These are phyloP conservation scores for Antheraea mylitta DNA, from an alignment of 1,140 invertebrate genomes.

Conservation along the genomic window DNA sequence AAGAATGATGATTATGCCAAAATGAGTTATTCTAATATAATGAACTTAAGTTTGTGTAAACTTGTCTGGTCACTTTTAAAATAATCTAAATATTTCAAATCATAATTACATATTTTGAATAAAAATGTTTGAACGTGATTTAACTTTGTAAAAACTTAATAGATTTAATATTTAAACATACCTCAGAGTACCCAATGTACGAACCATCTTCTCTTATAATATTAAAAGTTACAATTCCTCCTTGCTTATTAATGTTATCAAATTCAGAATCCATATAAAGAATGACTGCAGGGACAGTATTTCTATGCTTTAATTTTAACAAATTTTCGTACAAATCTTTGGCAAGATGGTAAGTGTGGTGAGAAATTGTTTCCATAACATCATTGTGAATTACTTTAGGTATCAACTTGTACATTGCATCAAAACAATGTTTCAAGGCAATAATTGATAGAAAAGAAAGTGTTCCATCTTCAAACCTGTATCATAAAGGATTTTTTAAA, in stretches of 20 bases:
- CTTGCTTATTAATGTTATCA: constrained; percentile 83
- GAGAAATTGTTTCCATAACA: constrained; percentile 84
- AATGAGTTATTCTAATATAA: no score
- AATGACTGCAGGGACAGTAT: constrained; percentile 84
- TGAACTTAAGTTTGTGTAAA: no score
- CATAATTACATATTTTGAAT: no score
- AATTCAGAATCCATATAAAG: constrained; percentile 89
- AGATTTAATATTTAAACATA: constrained; percentile 48
- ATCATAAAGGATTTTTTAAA: no score
- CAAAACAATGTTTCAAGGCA: constrained; percentile 90
- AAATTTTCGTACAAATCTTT: constrained; percentile 86
- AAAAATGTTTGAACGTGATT: no score
- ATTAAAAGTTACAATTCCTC: constrained; percentile 94
- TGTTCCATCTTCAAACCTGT: constrained; percentile 97
- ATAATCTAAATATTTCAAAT: no score
- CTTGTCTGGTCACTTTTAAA: no score
- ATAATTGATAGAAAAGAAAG: constrained; percentile 92
- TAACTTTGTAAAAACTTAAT: no score
- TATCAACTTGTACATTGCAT: constrained; percentile 81
- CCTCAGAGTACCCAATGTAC: constrained; percentile 93
- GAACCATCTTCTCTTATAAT: constrained; percentile 86
- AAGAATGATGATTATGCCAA: no score
- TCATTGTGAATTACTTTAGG: constrained; percentile 72
- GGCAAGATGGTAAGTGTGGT: constrained; percentile 89
- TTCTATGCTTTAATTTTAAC: constrained; percentile 83